Base-by-base conservation (phyloP, 2,113 vertebrate genomes). In the Oncorhynchus clarkii region DNA sequence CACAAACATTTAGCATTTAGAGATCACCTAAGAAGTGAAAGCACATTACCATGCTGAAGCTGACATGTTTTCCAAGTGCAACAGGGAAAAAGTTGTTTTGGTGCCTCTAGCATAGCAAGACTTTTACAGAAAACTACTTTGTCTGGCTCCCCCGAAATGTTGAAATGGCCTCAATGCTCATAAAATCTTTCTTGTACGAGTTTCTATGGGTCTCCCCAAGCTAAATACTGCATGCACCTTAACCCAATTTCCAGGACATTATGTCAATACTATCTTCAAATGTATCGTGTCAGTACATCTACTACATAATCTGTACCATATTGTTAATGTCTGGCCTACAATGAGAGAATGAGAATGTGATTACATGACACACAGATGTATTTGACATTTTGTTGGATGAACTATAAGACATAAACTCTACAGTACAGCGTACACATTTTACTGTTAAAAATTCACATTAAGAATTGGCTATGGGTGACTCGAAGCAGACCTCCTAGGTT, bases 61-160 rank as follows among this genome's bases (percentile, higher is more conserved):
- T 88, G 92, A 91, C 86, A 90, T 65, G 64, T 83, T 86, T 94
- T 96, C 95, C 95, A 96, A 97, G 91, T 92, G 92, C 94, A 97
- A 97, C 94, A 96, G 94, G 95, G 95, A 96, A 96, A 95, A 94
- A 93, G 88, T 92, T 92, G 92, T 93, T 93, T 92, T 79, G 88
- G 93, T 94, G 92, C 92, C 93, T 92, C 94, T 95, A 92, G 89
- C 91, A 95, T 96, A 97, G 96, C 94, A 95, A 88, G 91, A 90
- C 82, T n/a, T 5, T 84, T 89, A 90, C 86, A 93, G 90, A 92
- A 93, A 94, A 91, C 89, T 84, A 87, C 87, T 82, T 82, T 81
- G 93, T 94, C 92, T 92, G 92, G 90, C 93, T 93, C 92, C 92
- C 87, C 4, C 88, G 86, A n/a, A 81, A 92, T 91, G 90, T 89